These are phyloP conservation scores for Nematopogon swammerdamellus DNA, from an alignment of 2,888 invertebrate species.

Conservation along the genomic window DNA sequence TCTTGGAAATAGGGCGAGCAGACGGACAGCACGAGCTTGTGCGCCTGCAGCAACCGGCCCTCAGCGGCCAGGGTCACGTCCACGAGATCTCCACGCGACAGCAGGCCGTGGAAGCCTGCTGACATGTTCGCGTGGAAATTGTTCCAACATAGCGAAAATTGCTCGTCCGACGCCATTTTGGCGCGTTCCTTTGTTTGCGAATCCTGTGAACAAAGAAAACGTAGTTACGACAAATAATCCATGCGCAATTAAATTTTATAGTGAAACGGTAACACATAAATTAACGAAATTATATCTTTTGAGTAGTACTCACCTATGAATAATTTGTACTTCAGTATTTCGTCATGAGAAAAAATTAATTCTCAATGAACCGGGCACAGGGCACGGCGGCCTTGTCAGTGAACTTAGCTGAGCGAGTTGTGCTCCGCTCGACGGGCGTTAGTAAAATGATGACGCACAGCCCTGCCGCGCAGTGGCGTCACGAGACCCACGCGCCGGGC, in stretches of 20 bases:
- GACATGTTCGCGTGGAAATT: conserved; percentile 72
- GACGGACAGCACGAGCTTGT: conserved; percentile 68
- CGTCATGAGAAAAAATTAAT: conserved; percentile 1
- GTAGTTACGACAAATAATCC: no score
- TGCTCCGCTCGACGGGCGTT: neutral
- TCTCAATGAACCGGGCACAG: neutral
- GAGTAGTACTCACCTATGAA: conserved; percentile 41
- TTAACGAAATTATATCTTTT: no score
- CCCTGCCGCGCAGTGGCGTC: neutral
- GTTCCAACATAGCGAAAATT: conserved; percentile 73
- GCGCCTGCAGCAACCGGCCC: conserved; percentile 67
- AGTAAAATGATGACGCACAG: neutral
- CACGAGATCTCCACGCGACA: conserved; percentile 66
- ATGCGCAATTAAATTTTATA: no score
- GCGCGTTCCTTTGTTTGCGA: conserved; percentile 30
- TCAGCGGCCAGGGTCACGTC: conserved; percentile 70
- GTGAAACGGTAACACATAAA: neutral
- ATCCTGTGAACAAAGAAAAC: conserved; percentile 22
- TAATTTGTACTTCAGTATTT: conserved; percentile 35
- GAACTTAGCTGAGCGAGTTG: neutral
- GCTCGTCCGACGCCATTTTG: conserved; percentile 71
- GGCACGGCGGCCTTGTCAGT: no score
- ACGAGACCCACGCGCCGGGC: neutral
- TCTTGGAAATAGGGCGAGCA: conserved; percentile 72
- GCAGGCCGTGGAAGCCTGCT: conserved; percentile 67